Evolutionary conservation across 2,888 invertebrate genomes (phyloP).

Genomic region (Antheraea assamensis): DNA sequence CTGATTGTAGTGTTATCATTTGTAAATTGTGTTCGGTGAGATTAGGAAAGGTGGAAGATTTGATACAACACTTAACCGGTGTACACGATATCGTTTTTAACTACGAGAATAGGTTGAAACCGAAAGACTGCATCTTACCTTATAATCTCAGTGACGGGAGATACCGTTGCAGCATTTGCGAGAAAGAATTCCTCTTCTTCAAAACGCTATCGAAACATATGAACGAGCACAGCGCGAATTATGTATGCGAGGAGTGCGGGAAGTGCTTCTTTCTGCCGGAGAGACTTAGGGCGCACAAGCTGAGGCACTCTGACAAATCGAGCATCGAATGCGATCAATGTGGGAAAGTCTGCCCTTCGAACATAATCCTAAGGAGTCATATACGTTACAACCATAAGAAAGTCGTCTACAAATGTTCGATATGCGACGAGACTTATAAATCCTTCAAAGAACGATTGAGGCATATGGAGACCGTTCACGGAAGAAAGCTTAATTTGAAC

Average conservation of each 20-base stretch:
- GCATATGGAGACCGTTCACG: slow-evolving; percentile 36
- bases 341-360: slow-evolving; percentile 31
- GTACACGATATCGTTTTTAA: slow-evolving; percentile 34
- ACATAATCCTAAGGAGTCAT: slow-evolving; percentile 36
- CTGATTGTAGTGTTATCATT: slow-evolving; percentile 34
- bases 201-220: slow-evolving; percentile 59
- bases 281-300: slow-evolving; percentile 32
- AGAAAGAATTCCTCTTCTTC: slow-evolving; percentile 52
- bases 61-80: slow-evolving; percentile 34
- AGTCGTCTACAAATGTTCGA: slow-evolving; percentile 34
- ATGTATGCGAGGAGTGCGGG: slow-evolving; percentile 67
- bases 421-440: slow-evolving; percentile 33
- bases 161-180: slow-evolving; percentile 40
- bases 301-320: slow-evolving; percentile 26
- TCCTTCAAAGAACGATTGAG: slow-evolving; percentile 26
- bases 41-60: slow-evolving; percentile 28
- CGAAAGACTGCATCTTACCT: slow-evolving; percentile 33
- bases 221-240: slow-evolving; percentile 64
- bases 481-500: slow-evolving; percentile 30
- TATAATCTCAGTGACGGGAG: slow-evolving; percentile 36
- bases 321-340: slow-evolving; percentile 33
- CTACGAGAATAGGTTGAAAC: slow-evolving; percentile 29
- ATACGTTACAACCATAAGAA: slow-evolving; percentile 50
- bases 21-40: slow-evolving; percentile 34
- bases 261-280: slow-evolving; percentile 55